Conservation (phyloP, 2,888 invertebrate genomes). For the Scaeva pyrastri region DNA sequence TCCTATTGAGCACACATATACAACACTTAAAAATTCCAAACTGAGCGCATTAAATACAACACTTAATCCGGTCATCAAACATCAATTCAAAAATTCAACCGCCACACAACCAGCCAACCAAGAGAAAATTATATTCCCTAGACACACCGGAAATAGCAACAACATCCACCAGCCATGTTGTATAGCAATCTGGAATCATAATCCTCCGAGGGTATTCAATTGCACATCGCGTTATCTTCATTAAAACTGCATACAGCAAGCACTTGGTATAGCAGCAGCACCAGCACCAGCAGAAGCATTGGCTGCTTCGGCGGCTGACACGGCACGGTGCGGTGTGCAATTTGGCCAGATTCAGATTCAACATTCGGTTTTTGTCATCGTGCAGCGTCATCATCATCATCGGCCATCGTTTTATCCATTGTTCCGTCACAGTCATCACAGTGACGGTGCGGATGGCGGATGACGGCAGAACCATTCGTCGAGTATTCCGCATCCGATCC, state of each 20-base stretch:
- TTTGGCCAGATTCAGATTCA: slow-evolving; percentile 31
- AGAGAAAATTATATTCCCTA: slow-evolving; percentile 30
- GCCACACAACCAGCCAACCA: background rate
- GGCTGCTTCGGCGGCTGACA: background rate
- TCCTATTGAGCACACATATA: background rate
- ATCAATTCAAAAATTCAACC: slow-evolving; percentile 54
- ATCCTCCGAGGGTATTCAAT: slow-evolving; percentile 73
- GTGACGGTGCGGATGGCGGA: background rate
- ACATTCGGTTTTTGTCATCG: slow-evolving; percentile 13
- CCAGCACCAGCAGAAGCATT: background rate
- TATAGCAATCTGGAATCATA: slow-evolving; percentile 52
- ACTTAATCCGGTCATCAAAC: slow-evolving; percentile 65
- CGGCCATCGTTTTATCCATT: slow-evolving; percentile 49
- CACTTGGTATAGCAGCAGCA: background rate
- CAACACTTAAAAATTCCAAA: slow-evolving; percentile 43
- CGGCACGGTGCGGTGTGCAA: slow-evolving; percentile 15
- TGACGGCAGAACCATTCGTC: background rate
- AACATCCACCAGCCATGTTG: slow-evolving; percentile 42
- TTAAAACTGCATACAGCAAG: slow-evolving; percentile 66
- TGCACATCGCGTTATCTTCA: slow-evolving; percentile 68
- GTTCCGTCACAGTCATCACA: slow-evolving; percentile 11
- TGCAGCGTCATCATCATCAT: slow-evolving; percentile 30
- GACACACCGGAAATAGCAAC: slow-evolving; percentile 68
- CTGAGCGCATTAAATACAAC: slow-evolving; percentile 65
- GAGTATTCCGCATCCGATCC: too few relatives aligned